Percentiles rank a stretch among this genome's conserved stretches.
Conservation (phyloP, 2,113 vertebrate species). For the Mustelus asterias region DNA sequence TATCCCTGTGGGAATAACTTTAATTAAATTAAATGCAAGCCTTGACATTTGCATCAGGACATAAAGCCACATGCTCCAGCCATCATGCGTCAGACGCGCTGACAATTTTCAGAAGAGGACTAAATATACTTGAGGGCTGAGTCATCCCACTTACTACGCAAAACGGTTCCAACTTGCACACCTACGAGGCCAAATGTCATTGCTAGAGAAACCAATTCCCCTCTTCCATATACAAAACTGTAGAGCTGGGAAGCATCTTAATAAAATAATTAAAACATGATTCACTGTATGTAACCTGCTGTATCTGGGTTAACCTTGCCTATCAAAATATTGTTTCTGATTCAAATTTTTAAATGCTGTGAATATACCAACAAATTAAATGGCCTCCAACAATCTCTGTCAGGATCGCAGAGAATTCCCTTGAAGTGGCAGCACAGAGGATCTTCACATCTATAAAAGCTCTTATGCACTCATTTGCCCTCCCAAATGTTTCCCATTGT, state of each 20-base stretch:
- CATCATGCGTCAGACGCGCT: background rate
- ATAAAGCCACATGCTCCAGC: background rate
- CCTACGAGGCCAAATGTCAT: background rate
- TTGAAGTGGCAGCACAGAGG: background rate
- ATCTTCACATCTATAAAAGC: background rate
- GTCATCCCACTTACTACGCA: slow-evolving; percentile 13
- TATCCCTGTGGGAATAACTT: background rate
- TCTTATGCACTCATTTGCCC: background rate
- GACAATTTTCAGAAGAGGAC: background rate
- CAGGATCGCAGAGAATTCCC: background rate
- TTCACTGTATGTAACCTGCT: background rate
- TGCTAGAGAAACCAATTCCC: background rate
- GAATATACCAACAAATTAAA: too few relatives aligned
- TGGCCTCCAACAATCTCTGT: background rate
- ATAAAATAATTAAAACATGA: background rate
- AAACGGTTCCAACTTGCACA: background rate
- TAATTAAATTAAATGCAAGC: background rate
- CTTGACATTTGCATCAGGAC: background rate
- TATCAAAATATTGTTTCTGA: slow-evolving; percentile 1
- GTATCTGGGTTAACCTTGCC: background rate
- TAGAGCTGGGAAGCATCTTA: background rate
- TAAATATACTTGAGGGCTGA: background rate
- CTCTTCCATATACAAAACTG: background rate
- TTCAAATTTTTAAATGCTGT: background rate
- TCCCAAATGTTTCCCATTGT: background rate